phyloP scores from a whole-genome alignment of 2,888 invertebrate species.

The Drosophila mercatorum region DNA sequence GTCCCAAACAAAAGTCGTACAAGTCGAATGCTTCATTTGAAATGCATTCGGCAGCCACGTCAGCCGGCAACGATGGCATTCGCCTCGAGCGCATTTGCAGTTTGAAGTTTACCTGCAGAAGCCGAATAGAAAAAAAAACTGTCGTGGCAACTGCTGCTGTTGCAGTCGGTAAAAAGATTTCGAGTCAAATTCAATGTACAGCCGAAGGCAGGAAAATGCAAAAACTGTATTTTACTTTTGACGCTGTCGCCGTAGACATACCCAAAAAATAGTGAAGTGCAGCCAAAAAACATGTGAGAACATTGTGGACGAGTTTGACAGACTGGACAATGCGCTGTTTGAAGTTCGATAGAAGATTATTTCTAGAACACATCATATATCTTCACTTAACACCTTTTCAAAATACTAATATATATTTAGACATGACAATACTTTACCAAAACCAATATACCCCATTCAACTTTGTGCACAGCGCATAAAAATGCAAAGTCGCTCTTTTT shows the following conservation, averaged over 20 bases:
- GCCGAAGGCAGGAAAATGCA: slow-evolving; percentile 66
- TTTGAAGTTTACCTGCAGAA: slow-evolving; percentile 17
- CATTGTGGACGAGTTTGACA: not conserved
- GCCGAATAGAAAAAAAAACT: slow-evolving; percentile 17
- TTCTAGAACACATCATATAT: not conserved
- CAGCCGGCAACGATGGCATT: slow-evolving; percentile 33
- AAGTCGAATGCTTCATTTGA: slow-evolving; percentile 23
- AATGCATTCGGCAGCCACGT: slow-evolving; percentile 39
- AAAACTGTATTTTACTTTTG: slow-evolving; percentile 71
- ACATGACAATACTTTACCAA: too few relatives aligned
- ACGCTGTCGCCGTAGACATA: slow-evolving; percentile 48
- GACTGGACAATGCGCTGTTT: not conserved
- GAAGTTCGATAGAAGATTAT: not conserved
- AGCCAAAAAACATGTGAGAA: slow-evolving; percentile 14
- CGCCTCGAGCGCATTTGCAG: slow-evolving; percentile 29
- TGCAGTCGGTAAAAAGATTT: slow-evolving; percentile 18
- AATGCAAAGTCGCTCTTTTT: slow-evolving; percentile 33
- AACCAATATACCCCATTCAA: slow-evolving; percentile 1
- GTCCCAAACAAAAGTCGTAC: slow-evolving; percentile 15
- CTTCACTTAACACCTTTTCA: accelerated
- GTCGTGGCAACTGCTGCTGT: slow-evolving; percentile 29
- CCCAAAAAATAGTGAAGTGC: slow-evolving; percentile 2
- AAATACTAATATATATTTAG: not conserved
- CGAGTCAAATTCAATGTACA: slow-evolving; percentile 67
- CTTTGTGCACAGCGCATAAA: not conserved